Evolutionary conservation across 2,113 vertebrate genomes (phyloP).

Genomic region (Scolopax mira): DNA sequence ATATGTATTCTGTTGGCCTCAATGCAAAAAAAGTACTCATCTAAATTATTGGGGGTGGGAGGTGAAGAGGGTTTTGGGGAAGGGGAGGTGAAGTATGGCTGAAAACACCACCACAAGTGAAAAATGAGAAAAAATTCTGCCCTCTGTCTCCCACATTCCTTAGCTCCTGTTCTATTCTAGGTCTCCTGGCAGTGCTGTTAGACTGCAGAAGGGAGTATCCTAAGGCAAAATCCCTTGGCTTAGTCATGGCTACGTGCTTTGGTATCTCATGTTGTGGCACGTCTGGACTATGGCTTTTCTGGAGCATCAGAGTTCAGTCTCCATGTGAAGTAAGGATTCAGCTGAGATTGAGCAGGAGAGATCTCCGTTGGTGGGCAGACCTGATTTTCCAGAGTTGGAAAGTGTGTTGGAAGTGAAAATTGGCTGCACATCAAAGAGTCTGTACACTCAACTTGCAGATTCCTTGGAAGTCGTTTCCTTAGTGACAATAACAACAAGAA

Average conservation of each 20-base stretch:
- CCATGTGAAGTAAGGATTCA: background rate
- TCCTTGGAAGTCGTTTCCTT: conserved; percentile 36
- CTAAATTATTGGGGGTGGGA: background rate
- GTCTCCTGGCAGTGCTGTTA: background rate
- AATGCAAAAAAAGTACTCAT: background rate
- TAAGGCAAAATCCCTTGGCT: background rate
- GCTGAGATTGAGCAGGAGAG: background rate
- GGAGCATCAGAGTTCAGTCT: background rate
- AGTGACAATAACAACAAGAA: conserved; percentile 33
- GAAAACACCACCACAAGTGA: background rate
- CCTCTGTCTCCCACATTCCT: background rate
- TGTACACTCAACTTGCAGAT: background rate
- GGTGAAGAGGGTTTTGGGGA: background rate
- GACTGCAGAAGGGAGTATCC: background rate
- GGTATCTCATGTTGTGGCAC: background rate
- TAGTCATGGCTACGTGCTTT: background rate
- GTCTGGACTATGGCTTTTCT: background rate
- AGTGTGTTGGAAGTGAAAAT: background rate
- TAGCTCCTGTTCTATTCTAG: background rate
- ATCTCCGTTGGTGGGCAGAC: background rate
- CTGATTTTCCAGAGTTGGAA: background rate
- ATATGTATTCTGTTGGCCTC: background rate
- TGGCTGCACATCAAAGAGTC: background rate
- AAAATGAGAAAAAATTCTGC: background rate
- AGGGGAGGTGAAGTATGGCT: background rate